Percentiles rank a stretch among this genome's conserved stretches.
Conservation (phyloP, 2,797 vertebrate species). For the Esox masquinongy region DNA sequence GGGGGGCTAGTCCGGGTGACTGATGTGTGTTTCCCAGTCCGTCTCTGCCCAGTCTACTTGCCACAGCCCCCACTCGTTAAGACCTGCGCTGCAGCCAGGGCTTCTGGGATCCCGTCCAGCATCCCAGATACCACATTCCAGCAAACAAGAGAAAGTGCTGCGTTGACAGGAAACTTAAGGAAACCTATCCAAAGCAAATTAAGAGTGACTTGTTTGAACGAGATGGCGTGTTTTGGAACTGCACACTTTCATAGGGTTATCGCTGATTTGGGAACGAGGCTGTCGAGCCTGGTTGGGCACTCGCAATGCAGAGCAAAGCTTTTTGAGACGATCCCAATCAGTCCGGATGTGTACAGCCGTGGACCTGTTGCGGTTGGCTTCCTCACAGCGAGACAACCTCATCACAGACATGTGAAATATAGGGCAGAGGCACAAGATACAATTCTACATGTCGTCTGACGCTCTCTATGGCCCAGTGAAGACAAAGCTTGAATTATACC, state of each 20-base stretch:
- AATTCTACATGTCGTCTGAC: slow-evolving; percentile 4
- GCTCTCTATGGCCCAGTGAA: slow-evolving; percentile 15
- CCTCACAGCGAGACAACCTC: slow-evolving; percentile 41
- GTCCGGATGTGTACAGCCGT: slow-evolving; percentile 26
- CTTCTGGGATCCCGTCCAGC: slow-evolving; percentile 19
- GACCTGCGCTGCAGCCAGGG: slow-evolving; percentile 8
- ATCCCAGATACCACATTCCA: slow-evolving; percentile 31
- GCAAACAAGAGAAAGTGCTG: slow-evolving; percentile 40
- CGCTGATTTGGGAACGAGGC: slow-evolving; percentile 27
- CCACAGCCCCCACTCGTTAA: slow-evolving; percentile 23
- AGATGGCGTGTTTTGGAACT: slow-evolving; percentile 21
- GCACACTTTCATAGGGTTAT: slow-evolving; percentile 16
- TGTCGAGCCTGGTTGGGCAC: slow-evolving; percentile 15
- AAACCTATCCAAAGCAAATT: slow-evolving; percentile 45
- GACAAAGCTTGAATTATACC: slow-evolving; percentile 12
- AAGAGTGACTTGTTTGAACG: slow-evolving; percentile 31
- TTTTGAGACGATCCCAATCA: slow-evolving; percentile 19
- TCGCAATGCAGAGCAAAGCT: slow-evolving; percentile 20
- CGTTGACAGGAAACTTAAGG: slow-evolving; percentile 22
- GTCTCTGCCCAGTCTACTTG: slow-evolving; percentile 19
- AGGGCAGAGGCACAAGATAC: slow-evolving; percentile 44
- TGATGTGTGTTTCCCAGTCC: slow-evolving; percentile 40
- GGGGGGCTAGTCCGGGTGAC: slow-evolving; percentile 40
- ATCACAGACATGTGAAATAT: slow-evolving; percentile 56
- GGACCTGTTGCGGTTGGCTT: slow-evolving; percentile 17